A percentile compares a stretch with the other conserved stretches of the same genome.
phyloP scores from a whole-genome alignment of 1,140 invertebrate genomes.

The Geopemphigus sp. region DNA sequence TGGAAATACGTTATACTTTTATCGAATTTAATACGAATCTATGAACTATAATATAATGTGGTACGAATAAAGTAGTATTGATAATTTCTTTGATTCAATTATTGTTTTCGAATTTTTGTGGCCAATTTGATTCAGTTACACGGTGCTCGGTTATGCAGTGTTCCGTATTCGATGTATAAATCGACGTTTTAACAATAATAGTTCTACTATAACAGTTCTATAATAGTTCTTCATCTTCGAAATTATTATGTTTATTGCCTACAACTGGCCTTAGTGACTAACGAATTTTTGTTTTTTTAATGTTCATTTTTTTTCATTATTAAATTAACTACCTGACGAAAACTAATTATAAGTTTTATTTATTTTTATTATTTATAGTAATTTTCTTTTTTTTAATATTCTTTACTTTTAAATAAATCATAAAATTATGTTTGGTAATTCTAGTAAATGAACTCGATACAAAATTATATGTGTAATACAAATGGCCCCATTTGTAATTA shows the following conservation, averaged over 20 bases:
- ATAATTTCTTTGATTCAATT: not conserved
- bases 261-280: too few relatives aligned
- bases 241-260: not conserved
- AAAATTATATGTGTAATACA: slow-evolving; percentile 23
- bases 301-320: not conserved
- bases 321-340: not conserved
- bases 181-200: not conserved
- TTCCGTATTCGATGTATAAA: not conserved
- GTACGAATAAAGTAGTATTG: not conserved
- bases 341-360: not conserved
- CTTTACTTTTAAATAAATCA: not conserved
- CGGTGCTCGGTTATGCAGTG: too few relatives aligned
- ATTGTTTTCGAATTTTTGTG: not conserved
- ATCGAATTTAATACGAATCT: not conserved
- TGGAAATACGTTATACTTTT: not conserved
- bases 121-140: not conserved
- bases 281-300: too few relatives aligned
- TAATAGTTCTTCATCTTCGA: not conserved
- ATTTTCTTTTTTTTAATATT: not conserved
- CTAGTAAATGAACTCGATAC: not conserved
- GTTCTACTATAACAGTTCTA: not conserved
- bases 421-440: not conserved
- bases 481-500: slow-evolving; percentile 39
- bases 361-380: not conserved
- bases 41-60: not conserved